phyloP scores from a whole-genome alignment of 2,113 vertebrate genomes.

The Eupsittula cactorum region DNA sequence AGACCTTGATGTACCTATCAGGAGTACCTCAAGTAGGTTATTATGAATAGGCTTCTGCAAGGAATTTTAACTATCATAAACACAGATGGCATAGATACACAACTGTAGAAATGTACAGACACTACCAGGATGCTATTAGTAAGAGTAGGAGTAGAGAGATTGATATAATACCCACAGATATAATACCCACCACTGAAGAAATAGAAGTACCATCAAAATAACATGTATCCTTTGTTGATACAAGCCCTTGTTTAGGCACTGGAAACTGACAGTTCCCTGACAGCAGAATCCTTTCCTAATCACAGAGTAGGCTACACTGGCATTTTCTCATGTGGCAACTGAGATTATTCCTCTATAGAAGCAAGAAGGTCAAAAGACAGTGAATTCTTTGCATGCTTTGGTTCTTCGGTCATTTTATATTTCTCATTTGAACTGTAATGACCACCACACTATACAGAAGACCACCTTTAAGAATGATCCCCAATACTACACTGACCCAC shows the following conservation, averaged over 20 bases:
- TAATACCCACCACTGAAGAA: background rate
- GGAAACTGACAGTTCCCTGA: background rate
- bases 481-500: background rate
- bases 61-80: slow-evolving; percentile 22
- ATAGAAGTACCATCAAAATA: background rate
- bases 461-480: background rate
- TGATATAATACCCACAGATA: background rate
- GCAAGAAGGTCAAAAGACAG: slow-evolving; percentile 1
- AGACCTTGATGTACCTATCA: slow-evolving; percentile 41
- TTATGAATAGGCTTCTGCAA: slow-evolving; percentile 23
- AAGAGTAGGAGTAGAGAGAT: background rate
- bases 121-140: background rate
- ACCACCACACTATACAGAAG: background rate
- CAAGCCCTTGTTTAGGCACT: background rate
- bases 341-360: background rate
- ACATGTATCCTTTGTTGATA: background rate
- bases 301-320: background rate
- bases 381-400: background rate
- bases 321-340: background rate
- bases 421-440: background rate
- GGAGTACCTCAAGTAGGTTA: slow-evolving; percentile 8
- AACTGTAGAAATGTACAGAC: background rate
- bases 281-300: background rate
- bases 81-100: background rate
- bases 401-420: background rate